Conservation (phyloP, 2,888 invertebrate species). For the Plusia festucae region DNA sequence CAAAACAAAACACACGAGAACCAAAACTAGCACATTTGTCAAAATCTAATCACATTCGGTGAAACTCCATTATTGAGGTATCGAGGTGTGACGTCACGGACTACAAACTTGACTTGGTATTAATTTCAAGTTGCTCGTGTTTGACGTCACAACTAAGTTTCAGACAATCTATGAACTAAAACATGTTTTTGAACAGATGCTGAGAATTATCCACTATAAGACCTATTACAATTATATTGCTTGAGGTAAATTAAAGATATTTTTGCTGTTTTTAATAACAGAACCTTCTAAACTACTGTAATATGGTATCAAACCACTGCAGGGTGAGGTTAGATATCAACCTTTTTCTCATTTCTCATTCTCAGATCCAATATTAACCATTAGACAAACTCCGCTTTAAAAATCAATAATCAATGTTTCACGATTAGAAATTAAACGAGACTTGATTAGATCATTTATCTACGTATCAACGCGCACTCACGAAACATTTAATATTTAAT, state of each 20-base stretch:
- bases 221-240: too few species aligned
- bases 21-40: background rate
- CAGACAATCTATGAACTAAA: slow-evolving; percentile 9
- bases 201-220: too few species aligned
- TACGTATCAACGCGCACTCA: background rate
- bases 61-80: slow-evolving; percentile 14
- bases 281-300: too few species aligned
- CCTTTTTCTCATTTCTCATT: too few species aligned
- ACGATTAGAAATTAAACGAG: background rate
- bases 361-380: too few species aligned
- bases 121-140: slow-evolving; percentile 31
- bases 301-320: too few species aligned
- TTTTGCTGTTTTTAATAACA: too few species aligned
- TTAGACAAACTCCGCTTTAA: too few species aligned
- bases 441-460: background rate
- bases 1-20: background rate
- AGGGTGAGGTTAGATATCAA: too few species aligned
- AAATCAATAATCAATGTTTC: too few species aligned
- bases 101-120: slow-evolving; percentile 3
- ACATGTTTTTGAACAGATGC: too few species aligned
- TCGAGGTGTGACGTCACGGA: slow-evolving; percentile 8
- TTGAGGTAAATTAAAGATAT: too few species aligned
- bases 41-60: slow-evolving; percentile 13
- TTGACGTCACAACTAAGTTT: slow-evolving; percentile 9
- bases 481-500: background rate